Conservation (phyloP, 2,797 vertebrate genomes). For the Natrix natrix region DNA sequence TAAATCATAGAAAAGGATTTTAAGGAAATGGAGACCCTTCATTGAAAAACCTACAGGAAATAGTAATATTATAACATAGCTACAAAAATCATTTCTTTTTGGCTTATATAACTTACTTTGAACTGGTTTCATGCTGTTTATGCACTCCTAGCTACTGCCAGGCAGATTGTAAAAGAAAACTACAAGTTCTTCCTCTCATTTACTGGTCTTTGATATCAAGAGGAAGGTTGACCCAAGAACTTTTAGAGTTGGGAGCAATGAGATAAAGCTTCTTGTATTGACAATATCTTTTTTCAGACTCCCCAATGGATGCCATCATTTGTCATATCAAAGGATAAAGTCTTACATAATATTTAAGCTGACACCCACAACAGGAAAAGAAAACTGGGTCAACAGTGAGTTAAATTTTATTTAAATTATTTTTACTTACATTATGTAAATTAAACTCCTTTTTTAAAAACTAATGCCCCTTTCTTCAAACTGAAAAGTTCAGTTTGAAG, state of each 20-base stretch:
- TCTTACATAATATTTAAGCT: background rate
- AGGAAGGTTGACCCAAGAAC: background rate
- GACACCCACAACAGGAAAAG: background rate
- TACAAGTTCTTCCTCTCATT: constrained; percentile 34
- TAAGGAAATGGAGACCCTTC: constrained; percentile 20
- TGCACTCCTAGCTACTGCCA: background rate
- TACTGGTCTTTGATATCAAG: constrained; percentile 43
- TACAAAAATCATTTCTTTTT: background rate
- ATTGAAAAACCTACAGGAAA: constrained; percentile 37
- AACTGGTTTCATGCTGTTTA: constrained; percentile 26
- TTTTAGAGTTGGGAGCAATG: background rate
- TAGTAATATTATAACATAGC: constrained; percentile 12
- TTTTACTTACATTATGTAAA: background rate
- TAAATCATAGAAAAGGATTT: constrained; percentile 37
- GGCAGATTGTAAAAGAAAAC: constrained; percentile 24
- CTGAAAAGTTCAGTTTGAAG: background rate
- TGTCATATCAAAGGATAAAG: background rate
- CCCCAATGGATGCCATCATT: background rate
- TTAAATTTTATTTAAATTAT: background rate
- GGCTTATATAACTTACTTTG: constrained; percentile 21
- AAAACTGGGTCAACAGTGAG: background rate
- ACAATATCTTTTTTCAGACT: background rate
- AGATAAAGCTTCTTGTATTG: background rate
- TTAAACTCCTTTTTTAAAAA: background rate
- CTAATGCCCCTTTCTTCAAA: background rate